Evolutionary conservation across 2,797 vertebrate genomes (phyloP).

Genomic region (Siniperca obscura): DNA sequence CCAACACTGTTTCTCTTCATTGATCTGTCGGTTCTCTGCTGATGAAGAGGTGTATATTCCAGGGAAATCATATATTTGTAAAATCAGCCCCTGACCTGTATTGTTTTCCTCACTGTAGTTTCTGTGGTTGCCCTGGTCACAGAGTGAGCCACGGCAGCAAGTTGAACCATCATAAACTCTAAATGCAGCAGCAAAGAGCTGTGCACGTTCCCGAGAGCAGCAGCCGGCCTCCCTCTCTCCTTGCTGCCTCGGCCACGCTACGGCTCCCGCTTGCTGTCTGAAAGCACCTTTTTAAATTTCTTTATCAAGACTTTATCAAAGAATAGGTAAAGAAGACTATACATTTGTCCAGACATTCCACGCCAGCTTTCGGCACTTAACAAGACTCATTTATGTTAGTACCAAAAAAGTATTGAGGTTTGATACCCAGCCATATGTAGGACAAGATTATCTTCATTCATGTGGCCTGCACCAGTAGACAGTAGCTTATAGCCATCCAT

Average conservation of each 20-base stretch:
- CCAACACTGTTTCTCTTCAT: no score
- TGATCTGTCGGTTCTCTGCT: no score
- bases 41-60: no score
- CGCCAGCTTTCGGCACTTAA: neutral
- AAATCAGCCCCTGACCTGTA: neutral
- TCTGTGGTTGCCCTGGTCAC: neutral
- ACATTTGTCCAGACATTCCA: neutral
- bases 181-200: neutral
- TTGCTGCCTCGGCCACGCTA: neutral
- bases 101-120: neutral
- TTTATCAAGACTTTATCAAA: no score
- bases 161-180: neutral
- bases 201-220: neutral
- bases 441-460: neutral
- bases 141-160: no score
- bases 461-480: slow-evolving; percentile 10
- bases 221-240: neutral
- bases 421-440: neutral
- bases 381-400: neutral
- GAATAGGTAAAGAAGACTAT: neutral
- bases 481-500: slow-evolving; percentile 24
- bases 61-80: neutral
- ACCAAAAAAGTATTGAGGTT: neutral
- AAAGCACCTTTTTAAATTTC: no score
- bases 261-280: neutral